Base-by-base conservation (phyloP, 2,888 invertebrate species). In the Vannuccia rotundouncinata region DNA sequence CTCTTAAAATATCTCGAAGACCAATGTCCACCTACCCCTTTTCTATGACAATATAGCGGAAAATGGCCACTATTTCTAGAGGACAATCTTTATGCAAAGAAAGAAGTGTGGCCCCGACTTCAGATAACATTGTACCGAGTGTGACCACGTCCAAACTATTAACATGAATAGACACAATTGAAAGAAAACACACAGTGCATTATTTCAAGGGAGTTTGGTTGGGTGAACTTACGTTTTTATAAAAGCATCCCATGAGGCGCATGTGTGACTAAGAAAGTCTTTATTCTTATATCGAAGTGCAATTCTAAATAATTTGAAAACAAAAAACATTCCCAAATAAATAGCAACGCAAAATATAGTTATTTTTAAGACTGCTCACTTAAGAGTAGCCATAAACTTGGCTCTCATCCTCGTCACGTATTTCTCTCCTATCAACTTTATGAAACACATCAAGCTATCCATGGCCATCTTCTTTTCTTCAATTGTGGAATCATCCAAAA, bases 41-140 rank as follows among this genome's bases (percentile, higher is more conserved):
- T 66, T 66, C 66, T 17, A 66, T 27, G 25, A 66, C 66, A 66
- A 66, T 66, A 27, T 66, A 66, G 22, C 22, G 66, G 25, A 66
- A 66, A n/a, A 66, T 66, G 5, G 17, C 25, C 2, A 27, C 66
- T 5, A 66, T 27, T 22, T 66, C 25, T 27, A 22, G 22, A 5
- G 66, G 66, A 66, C 66, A 66, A 27, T 66, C 66, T 27, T 22
- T 66, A 27, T 66, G 25, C 25, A 66, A 22, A 5, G 66, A 66
- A 13, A 66, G 66, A 5, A 66, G 66, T 5, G 66, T 66, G 66
- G 66, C 66, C 22, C 66, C 66, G 2, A 66, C 66, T 22, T 66
- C 66, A 2, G 66, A 66, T 66, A 66, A 22, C 66, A 66, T 66
- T 66, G 66, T 66, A 13, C 66, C 66, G 25, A 66, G 66, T 66